Evolutionary conservation across 2,888 invertebrate species (phyloP).

Genomic region (Drosophila parthenogenetica): DNA sequence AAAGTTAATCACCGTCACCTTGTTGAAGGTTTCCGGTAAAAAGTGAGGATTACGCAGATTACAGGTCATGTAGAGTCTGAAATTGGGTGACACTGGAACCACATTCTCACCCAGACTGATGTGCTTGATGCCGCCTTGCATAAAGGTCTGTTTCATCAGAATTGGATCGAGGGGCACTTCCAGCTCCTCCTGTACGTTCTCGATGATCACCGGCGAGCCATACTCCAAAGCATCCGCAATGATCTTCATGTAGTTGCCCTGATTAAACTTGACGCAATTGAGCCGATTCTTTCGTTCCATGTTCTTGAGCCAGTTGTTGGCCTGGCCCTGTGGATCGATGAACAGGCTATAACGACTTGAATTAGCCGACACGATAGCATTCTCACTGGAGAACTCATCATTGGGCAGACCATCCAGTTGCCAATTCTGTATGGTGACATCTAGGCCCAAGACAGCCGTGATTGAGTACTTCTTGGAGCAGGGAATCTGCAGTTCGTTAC

Average conservation of each 20-base stretch:
- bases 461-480: slow-evolving; percentile 91
- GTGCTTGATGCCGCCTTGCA: slow-evolving; percentile 90
- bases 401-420: slow-evolving; percentile 94
- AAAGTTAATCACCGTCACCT: slow-evolving; percentile 94
- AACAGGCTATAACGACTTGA: slow-evolving; percentile 95
- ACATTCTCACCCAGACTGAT: slow-evolving; percentile 94
- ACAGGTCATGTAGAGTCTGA: slow-evolving; percentile 94
- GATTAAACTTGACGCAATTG: slow-evolving; percentile 83
- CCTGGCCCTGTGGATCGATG: slow-evolving; percentile 97
- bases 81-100: slow-evolving; percentile 91
- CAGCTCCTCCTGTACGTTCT: slow-evolving; percentile 93
- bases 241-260: slow-evolving; percentile 84
- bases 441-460: slow-evolving; percentile 91
- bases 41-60: slow-evolving; percentile 95
- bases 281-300: slow-evolving; percentile 88
- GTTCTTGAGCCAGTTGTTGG: slow-evolving; percentile 95
- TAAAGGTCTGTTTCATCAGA: slow-evolving; percentile 91
- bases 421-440: slow-evolving; percentile 91
- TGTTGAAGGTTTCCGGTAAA: slow-evolving; percentile 94
- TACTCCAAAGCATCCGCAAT: slow-evolving; percentile 90
- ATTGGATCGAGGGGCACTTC: slow-evolving; percentile 95
- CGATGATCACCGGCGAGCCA: slow-evolving; percentile 91
- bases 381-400: slow-evolving; percentile 94
- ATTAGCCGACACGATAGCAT: slow-evolving; percentile 93
- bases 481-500: slow-evolving; percentile 90